Percentiles rank a stretch among this genome's conserved stretches.
These are phyloP conservation scores for Grammomys surdaster DNA, from an alignment of 2,113 vertebrate species.

Conservation along the genomic window DNA sequence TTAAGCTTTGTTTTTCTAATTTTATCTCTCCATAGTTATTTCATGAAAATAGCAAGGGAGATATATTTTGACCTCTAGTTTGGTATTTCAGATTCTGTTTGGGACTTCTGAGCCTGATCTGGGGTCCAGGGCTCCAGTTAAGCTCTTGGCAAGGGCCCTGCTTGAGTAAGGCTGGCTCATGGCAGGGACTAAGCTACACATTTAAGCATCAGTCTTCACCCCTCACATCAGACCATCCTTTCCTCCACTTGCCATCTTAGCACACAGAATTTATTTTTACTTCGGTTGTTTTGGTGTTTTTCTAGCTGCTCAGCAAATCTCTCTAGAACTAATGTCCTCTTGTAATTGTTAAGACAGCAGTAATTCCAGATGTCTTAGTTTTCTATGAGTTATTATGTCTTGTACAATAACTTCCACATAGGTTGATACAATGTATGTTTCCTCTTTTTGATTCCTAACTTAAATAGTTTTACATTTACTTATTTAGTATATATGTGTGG, in stretches of 20 bases:
- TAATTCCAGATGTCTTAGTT: background rate
- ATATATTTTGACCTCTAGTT: background rate
- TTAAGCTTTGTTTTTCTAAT: background rate
- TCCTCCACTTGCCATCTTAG: background rate
- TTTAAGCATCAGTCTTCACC: conserved; percentile 69
- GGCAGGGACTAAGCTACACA: conserved; percentile 76
- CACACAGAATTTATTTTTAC: background rate
- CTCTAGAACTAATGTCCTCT: background rate
- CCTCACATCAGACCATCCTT: background rate
- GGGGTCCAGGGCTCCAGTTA: conserved; percentile 79
- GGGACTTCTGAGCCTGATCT: conserved; percentile 34
- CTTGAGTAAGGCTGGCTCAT: conserved; percentile 69
- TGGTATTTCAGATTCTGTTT: conserved; percentile 1
- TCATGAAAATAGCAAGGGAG: background rate
- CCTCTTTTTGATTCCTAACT: background rate
- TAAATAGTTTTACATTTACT: background rate
- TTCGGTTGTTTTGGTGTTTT: background rate
- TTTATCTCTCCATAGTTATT: background rate
- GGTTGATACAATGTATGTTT: background rate
- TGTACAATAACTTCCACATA: background rate
- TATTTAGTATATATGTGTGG: background rate
- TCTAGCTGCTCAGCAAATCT: background rate
- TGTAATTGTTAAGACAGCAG: background rate
- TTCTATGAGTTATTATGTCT: background rate
- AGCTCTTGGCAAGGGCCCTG: conserved; percentile 75